These are phyloP conservation scores for Eupleurogrammus muticus DNA, from an alignment of 2,797 vertebrate species.

Conservation along the genomic window DNA sequence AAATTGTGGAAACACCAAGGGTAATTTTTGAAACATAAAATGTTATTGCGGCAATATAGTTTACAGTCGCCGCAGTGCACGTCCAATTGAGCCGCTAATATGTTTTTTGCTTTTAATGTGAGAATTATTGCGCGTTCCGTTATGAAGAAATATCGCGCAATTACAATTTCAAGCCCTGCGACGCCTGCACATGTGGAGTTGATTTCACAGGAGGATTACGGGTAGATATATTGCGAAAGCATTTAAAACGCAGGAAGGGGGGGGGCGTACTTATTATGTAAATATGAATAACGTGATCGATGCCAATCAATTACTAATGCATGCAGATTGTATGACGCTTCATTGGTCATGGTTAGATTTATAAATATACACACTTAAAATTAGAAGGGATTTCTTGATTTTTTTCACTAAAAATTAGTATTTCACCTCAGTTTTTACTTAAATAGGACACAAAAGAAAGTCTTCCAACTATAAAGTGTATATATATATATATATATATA, in stretches of 20 bases:
- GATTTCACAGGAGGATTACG: constrained; percentile 51
- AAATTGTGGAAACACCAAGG: constrained; percentile 63
- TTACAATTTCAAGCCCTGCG: constrained; percentile 49
- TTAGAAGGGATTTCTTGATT: too few relatives aligned
- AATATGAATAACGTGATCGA: constrained; percentile 53
- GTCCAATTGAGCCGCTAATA: constrained; percentile 74
- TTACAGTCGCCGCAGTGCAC: constrained; percentile 68
- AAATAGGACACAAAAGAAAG: too few relatives aligned
- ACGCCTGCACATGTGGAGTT: constrained; percentile 27
- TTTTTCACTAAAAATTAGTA: too few relatives aligned
- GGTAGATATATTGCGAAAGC: constrained; percentile 43
- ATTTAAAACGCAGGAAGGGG: constrained; percentile 31
- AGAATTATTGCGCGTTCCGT: constrained; percentile 68
- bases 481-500: too few relatives aligned
- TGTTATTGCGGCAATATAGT: constrained; percentile 76
- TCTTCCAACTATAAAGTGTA: too few relatives aligned
- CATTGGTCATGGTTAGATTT: too few relatives aligned
- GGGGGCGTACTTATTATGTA: constrained; percentile 39
- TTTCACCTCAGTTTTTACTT: too few relatives aligned
- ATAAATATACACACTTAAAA: too few relatives aligned
- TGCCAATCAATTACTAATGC: constrained; percentile 53
- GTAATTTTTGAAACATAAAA: constrained; percentile 75
- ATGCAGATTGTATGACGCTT: too few relatives aligned
- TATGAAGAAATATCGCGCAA: constrained; percentile 73
- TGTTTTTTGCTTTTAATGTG: constrained; percentile 75